Evolutionary conservation across 2,113 vertebrate genomes (phyloP), one percentile per base, ranked within the genome.

Genomic region (Mesitornis unicolor): DNA sequence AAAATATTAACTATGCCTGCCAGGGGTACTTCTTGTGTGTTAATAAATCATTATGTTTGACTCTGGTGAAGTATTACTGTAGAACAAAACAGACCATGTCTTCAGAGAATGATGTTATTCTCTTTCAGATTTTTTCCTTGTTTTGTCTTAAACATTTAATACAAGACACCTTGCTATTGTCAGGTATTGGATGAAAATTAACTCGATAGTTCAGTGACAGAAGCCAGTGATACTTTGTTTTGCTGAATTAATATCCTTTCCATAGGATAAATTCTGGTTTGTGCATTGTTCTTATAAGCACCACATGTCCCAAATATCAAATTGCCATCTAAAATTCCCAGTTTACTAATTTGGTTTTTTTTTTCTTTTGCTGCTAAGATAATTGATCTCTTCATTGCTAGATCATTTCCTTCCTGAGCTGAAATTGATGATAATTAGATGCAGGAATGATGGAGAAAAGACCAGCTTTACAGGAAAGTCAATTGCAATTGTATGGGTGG

Each of bases 1-100:
- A 59, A 96, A 96, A 95, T 96, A 97, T 96, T 97, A 96, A 96
- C 70, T 51, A 69, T 84, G 81, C 90, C 91, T 97, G 75, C 74
- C 51, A 86, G 89, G 74, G 51, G 63, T 85, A 61, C 78, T 91
- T 90, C 93, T 95, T 12, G 1, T 81, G 45, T 87, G 70, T 86
- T 95, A 91, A 95, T 95, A 95, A 95, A 97, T 95, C 90, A 92
- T 89, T 91, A 79, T 65, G n/a, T 76, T 82, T 90, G 56, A 92
- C 73, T 83, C 54, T 19, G 29, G 48, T 69, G 71, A 73, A 84
- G 54, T 70, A 83, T 63, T 70, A 22, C 60, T 90, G 31, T 48
- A 47, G 53, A 60, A 89, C 10, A 94, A 88, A 85, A 40, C 15
- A 40, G 35, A 70, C 28, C 9, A 17, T 65, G 19, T 87, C 29